These are phyloP conservation scores for Hipposideros larvatus DNA, from an alignment of 2,797 vertebrate genomes.

Conservation along the genomic window DNA sequence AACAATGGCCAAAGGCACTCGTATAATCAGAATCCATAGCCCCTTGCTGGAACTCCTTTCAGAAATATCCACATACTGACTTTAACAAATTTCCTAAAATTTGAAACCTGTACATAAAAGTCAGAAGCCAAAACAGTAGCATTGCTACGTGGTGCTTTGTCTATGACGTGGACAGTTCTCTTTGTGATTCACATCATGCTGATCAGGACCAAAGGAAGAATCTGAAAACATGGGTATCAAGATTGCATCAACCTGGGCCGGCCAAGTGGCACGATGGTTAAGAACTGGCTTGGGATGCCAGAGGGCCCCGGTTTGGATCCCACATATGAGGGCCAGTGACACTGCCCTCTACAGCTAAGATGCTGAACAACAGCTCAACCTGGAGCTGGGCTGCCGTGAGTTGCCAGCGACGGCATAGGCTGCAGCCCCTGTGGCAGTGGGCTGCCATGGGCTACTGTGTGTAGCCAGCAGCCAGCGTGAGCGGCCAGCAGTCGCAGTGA, in stretches of 20 bases:
- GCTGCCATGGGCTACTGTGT: too few relatives aligned
- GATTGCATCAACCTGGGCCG: background rate
- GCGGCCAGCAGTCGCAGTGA: too few relatives aligned
- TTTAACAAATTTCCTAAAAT: conserved; percentile 62
- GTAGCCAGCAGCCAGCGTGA: too few relatives aligned
- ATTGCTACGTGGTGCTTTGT: background rate
- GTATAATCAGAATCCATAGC: background rate
- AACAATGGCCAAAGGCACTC: conserved; percentile 32
- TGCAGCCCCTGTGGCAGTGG: too few relatives aligned
- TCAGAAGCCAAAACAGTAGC: background rate
- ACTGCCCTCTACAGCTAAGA: too few relatives aligned
- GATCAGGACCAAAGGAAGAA: background rate
- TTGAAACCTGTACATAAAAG: conserved; percentile 33
- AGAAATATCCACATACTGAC: background rate
- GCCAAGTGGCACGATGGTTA: too few relatives aligned
- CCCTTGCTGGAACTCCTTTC: background rate
- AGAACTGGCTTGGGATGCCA: too few relatives aligned
- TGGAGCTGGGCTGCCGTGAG: too few relatives aligned
- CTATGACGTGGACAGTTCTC: background rate
- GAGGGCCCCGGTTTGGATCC: too few relatives aligned
- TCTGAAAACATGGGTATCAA: conserved; percentile 10
- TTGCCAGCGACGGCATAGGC: too few relatives aligned
- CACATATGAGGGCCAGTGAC: too few relatives aligned
- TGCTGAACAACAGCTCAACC: too few relatives aligned
- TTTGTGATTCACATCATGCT: background rate